phyloP scores from a whole-genome alignment of 2,888 invertebrate species.

The Chaitophorus viminalis region DNA sequence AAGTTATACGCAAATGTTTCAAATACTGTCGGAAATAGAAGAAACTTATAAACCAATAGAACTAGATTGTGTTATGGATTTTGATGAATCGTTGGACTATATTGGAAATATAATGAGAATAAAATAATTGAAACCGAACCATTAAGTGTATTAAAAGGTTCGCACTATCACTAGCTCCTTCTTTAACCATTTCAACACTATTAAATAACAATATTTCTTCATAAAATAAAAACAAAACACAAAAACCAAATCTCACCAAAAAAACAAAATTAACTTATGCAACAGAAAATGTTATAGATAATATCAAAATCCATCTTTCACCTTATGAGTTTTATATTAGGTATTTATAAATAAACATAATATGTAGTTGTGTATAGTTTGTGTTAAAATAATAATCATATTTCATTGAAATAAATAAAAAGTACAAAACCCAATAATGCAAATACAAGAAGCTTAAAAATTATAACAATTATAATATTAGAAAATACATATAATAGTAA shows the following conservation, averaged over 20 bases:
- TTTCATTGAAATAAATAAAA: too few species aligned
- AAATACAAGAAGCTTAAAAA: too few species aligned
- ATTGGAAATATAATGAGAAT: neutral
- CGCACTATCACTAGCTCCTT: neutral
- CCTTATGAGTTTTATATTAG: too few species aligned
- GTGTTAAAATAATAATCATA: too few species aligned
- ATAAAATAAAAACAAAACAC: neutral
- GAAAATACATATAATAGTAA: too few species aligned
- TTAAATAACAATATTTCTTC: neutral
- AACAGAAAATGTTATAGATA: neutral
- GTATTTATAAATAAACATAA: too few species aligned
- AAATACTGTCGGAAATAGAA: neutral
- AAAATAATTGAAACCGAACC: neutral
- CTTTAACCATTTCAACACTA: neutral
- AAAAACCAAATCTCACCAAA: neutral
- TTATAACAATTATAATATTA: too few species aligned
- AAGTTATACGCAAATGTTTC: neutral
- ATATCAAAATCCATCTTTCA: neutral
- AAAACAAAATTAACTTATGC: neutral
- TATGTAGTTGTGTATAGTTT: too few species aligned
- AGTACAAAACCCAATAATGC: too few species aligned
- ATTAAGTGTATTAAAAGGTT: neutral
- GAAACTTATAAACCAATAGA: neutral
- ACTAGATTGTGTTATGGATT: neutral
- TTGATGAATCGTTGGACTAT: neutral